Evolutionary conservation across 2,113 vertebrate species (phyloP), one percentile per base, ranked within the genome.

Genomic region (Tragelaphus imberbis): DNA sequence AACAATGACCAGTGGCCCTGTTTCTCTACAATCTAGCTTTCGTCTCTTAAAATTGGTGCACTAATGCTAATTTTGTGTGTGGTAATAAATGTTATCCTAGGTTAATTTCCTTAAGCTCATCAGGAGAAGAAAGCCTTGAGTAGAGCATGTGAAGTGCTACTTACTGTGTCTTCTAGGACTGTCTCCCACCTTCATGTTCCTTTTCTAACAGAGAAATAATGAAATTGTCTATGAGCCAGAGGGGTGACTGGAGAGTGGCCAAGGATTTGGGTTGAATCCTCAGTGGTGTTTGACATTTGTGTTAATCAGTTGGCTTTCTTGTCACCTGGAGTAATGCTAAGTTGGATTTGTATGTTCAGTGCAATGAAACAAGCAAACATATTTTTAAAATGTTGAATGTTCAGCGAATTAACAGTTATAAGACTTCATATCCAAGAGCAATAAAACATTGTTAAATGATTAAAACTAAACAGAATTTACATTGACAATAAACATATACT

Each of bases 341-440:
- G 93, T 98, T 96, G 77, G 90, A 36, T 89, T 95, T 97, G 75
- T 90, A 59, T 92, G 44, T 96, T 97, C 86, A 90, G 40, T 3
- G 55, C 16, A 97, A 95, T 90, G 63, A 96, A 94, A 94, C 44
- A 90, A 97, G 61, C 58, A 97, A 97, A 98, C 17, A 68, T 93
- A 94, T 49, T 61, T 95, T 97, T 10, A 44, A 98, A 98, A 98
- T 98, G 97, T 97, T 97, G 91, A 98, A 97, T 88, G 94, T 98
- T 98, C 98, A 98, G 86, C 90, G 98, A 98, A 98, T 94, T 98
- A 98, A 93, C 56, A 95, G 96, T 98, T 98, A 77, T 47, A 47
- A 92, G 82, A 53, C 88, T 97, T 98, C 97, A 98, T 96, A 98
- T 93, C 93, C 96, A 98, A 98, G 98, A 97, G 96, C 97, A 98